Conservation (phyloP, 2,797 vertebrate genomes). For the Ispidina picta region DNA sequence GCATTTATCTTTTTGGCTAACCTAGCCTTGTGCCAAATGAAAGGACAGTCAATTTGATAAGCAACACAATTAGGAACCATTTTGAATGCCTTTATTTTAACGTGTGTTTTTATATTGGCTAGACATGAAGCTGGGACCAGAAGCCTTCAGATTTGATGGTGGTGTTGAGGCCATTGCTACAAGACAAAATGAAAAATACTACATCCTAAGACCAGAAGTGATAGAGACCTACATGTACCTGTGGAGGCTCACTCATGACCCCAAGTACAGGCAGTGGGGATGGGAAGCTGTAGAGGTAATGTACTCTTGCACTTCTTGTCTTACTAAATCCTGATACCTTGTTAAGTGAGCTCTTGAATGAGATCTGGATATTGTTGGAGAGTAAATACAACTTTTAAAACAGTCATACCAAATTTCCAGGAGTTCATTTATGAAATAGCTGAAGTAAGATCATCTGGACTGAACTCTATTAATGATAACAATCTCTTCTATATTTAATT, state of each 20-base stretch:
- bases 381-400: background rate
- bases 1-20: background rate
- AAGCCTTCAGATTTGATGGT: slow-evolving; percentile 95
- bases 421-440: background rate
- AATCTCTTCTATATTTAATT: background rate
- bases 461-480: background rate
- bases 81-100: background rate
- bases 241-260: slow-evolving; percentile 97
- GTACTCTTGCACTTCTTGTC: background rate
- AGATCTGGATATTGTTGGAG: background rate
- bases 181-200: slow-evolving; percentile 97
- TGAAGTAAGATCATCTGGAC: background rate
- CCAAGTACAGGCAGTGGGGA: slow-evolving; percentile 96
- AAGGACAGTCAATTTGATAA: background rate
- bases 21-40: background rate
- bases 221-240: slow-evolving; percentile 99
- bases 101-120: background rate
- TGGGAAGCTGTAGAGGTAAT: slow-evolving; percentile 96
- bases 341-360: background rate
- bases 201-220: slow-evolving; percentile 95
- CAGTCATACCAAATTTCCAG: background rate
- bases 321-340: background rate
- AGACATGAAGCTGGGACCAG: slow-evolving; percentile 94
- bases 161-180: slow-evolving; percentile 98
- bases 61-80: background rate